Percentiles rank a stretch among this genome's conserved stretches.
These are phyloP conservation scores for Trachelipus rathkii DNA, from an alignment of 1,140 invertebrate species.

Conservation along the genomic window DNA sequence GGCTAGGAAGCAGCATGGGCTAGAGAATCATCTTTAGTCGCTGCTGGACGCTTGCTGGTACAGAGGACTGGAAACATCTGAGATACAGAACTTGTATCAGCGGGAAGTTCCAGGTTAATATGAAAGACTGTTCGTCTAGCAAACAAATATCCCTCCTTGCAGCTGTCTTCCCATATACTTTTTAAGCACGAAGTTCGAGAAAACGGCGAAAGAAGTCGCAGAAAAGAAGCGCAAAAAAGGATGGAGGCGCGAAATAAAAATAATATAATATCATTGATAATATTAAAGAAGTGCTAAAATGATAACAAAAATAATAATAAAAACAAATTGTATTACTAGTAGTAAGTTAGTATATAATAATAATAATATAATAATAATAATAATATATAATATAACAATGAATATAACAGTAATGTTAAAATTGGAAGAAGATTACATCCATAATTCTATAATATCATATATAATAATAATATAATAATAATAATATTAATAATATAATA, in stretches of 20 bases:
- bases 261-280: too few relatives aligned
- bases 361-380: too few relatives aligned
- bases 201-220: constrained; percentile 43
- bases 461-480: too few relatives aligned
- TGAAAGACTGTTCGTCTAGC: constrained; percentile 81
- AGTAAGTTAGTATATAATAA: too few relatives aligned
- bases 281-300: too few relatives aligned
- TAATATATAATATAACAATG: too few relatives aligned
- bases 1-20: constrained; percentile 80
- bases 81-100: constrained; percentile 79
- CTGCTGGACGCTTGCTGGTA: constrained; percentile 71
- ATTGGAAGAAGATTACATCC: too few relatives aligned
- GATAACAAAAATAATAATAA: too few relatives aligned
- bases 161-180: constrained; percentile 85
- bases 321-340: too few relatives aligned
- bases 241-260: constrained; percentile 40
- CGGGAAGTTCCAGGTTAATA: constrained; percentile 85
- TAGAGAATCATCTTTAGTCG: constrained; percentile 80
- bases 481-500: too few relatives aligned
- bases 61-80: constrained; percentile 80
- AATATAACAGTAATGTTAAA: too few relatives aligned
- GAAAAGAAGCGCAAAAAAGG: constrained; percentile 40
- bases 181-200: constrained; percentile 41
- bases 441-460: too few relatives aligned
- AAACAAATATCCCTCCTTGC: constrained; percentile 84